Evolutionary conservation across 2,113 vertebrate genomes (phyloP).

Genomic region (Catharus fuscescens): DNA sequence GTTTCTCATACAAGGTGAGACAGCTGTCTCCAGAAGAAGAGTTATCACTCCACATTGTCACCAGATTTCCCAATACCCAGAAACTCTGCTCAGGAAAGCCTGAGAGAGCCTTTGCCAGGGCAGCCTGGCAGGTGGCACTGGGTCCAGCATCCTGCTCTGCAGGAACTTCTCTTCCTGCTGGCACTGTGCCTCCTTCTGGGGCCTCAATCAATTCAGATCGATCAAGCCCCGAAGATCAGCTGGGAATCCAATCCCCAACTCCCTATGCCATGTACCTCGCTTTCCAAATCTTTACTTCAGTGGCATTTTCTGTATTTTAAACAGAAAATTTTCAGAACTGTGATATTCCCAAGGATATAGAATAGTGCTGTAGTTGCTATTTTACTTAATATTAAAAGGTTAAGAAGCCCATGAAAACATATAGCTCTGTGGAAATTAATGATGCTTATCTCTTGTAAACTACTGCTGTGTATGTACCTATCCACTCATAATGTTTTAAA

Average conservation of each 20-base stretch:
- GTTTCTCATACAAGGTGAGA: slow-evolving; percentile 40
- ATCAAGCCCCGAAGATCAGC: not conserved
- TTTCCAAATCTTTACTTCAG: not conserved
- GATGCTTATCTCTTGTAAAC: slow-evolving; percentile 67
- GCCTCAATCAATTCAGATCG: not conserved
- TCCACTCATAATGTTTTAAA: slow-evolving; percentile 66
- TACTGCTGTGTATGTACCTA: slow-evolving; percentile 46
- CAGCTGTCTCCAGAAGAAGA: slow-evolving; percentile 38
- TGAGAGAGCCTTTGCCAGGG: not conserved
- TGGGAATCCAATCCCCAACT: not conserved
- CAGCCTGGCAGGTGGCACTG: accelerated
- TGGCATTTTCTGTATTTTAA: slow-evolving; percentile 7
- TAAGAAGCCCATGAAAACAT: slow-evolving; percentile 64
- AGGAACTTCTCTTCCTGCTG: not conserved
- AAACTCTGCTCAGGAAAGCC: not conserved
- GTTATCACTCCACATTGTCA: slow-evolving; percentile 1
- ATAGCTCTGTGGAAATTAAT: slow-evolving; percentile 69
- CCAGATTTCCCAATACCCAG: not conserved
- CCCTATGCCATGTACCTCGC: not conserved
- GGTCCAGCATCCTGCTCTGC: not conserved
- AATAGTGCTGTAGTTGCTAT: slow-evolving; percentile 41
- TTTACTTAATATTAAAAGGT: slow-evolving; percentile 68
- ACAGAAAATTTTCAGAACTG: slow-evolving; percentile 3
- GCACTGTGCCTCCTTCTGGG: not conserved
- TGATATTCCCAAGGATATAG: slow-evolving; percentile 17